Conservation (phyloP, 1,140 invertebrate genomes). For the Brachionus paranguensis region DNA sequence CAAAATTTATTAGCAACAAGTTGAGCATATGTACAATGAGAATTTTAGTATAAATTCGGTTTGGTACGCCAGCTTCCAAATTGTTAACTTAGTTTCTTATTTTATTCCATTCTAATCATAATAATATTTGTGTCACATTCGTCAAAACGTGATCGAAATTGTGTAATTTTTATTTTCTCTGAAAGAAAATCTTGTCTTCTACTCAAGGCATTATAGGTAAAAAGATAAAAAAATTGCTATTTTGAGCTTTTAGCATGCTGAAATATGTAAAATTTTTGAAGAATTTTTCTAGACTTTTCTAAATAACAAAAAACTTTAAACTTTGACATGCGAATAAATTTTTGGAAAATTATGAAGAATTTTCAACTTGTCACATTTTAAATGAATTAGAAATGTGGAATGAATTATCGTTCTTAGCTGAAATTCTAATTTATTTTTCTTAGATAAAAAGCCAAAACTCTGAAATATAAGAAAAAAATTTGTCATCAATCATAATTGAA, state of each 20-base stretch:
- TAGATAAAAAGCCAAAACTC: too few relatives aligned
- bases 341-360: too few relatives aligned
- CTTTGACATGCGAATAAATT: too few relatives aligned
- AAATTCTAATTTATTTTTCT: too few relatives aligned
- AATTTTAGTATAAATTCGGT: not conserved
- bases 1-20: not conserved
- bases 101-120: not conserved
- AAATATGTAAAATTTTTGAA: not conserved
- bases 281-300: not conserved
- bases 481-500: too few relatives aligned
- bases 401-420: too few relatives aligned
- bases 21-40: not conserved
- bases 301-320: too few relatives aligned
- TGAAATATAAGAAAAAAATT: too few relatives aligned
- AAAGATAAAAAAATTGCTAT: too few relatives aligned
- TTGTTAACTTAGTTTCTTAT: slow-evolving; percentile 1
- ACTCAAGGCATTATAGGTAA: not conserved
- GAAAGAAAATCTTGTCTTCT: not conserved
- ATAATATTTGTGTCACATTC: not conserved
- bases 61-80: not conserved
- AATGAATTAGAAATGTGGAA: too few relatives aligned
- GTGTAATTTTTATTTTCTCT: not conserved
- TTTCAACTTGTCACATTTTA: too few relatives aligned
- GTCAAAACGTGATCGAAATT: not conserved
- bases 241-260: not conserved